These are phyloP conservation scores for Falco peregrinus DNA, from an alignment of 2,797 vertebrate species.

Conservation along the genomic window DNA sequence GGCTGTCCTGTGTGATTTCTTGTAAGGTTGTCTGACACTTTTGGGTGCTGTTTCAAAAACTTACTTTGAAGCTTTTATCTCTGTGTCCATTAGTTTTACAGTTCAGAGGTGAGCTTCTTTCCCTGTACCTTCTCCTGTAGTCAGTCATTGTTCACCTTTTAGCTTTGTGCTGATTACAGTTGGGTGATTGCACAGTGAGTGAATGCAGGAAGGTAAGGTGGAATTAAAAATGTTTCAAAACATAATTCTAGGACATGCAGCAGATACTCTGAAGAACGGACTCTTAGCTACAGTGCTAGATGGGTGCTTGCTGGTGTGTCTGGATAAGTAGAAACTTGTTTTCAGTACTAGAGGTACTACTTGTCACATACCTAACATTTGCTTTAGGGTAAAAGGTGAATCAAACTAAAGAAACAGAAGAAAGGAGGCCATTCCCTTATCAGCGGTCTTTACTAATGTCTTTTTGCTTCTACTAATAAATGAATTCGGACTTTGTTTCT, in stretches of 20 bases:
- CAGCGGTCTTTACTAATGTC: neutral
- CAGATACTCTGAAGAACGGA: neutral
- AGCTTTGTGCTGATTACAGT: neutral
- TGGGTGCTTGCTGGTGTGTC: neutral
- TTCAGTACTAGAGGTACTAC: neutral
- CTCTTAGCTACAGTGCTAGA: neutral
- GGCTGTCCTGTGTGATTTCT: neutral
- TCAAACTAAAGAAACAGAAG: neutral
- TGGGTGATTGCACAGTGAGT: neutral
- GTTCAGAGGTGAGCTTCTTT: neutral
- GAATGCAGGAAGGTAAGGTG: neutral
- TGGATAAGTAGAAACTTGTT: neutral
- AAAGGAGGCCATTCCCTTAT: neutral
- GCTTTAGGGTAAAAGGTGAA: neutral
- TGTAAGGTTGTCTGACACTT: neutral
- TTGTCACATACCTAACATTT: neutral
- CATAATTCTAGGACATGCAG: neutral
- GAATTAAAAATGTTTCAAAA: neutral
- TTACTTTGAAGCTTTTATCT: neutral
- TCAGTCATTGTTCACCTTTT: neutral
- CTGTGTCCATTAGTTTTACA: neutral
- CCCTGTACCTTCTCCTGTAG: neutral
- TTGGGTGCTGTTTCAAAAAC: neutral
- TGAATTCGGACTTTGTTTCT: neutral
- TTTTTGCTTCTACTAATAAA: neutral